Conservation (phyloP, 2,888 invertebrate genomes). For the Chloroclysta siterata region DNA sequence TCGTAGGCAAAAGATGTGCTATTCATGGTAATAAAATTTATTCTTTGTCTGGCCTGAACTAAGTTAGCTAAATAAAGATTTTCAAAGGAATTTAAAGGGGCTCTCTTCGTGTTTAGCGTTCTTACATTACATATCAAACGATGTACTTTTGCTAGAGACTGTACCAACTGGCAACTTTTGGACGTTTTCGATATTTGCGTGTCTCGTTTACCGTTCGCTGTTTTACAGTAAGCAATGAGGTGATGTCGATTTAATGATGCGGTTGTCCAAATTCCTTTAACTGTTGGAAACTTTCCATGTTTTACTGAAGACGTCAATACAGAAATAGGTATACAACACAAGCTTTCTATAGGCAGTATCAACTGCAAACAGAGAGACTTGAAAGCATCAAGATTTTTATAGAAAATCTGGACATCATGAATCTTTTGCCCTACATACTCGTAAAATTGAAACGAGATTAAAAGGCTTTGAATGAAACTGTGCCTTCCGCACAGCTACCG, state of each 20-base stretch:
- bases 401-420: neutral
- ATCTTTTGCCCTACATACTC: neutral
- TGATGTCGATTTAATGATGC: conserved; percentile 54
- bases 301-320: conserved; percentile 5
- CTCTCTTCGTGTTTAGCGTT: no score
- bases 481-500: conserved; percentile 75
- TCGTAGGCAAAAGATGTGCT: no score
- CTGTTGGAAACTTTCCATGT: conserved; percentile 19
- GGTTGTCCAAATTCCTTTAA: conserved; percentile 42
- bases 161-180: conserved; percentile 55
- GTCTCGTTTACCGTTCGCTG: conserved; percentile 60
- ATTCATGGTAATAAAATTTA: no score
- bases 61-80: no score
- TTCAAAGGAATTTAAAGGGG: no score
- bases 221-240: conserved; percentile 57
- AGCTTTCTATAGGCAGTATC: conserved; percentile 5
- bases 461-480: conserved; percentile 67
- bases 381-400: neutral
- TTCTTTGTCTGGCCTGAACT: no score
- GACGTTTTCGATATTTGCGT: conserved; percentile 61
- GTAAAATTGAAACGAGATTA: neutral
- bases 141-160: conserved; percentile 6
- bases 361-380: neutral
- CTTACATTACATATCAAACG: neutral
- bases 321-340: neutral